Conservation (phyloP, 2,113 vertebrate genomes). For the Daboia siamensis region DNA sequence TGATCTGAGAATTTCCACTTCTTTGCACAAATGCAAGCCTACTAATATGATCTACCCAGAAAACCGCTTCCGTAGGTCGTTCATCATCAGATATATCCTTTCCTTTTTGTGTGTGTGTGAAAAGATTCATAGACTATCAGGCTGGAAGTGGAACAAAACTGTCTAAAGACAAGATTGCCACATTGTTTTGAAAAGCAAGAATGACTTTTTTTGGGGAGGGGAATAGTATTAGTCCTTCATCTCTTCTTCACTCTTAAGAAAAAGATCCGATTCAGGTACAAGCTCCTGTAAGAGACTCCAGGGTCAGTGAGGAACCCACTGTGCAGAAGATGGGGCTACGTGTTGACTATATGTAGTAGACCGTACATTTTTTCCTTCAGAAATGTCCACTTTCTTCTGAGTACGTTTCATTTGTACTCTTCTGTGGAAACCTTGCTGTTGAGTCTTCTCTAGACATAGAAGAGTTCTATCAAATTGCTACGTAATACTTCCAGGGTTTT, state of each 20-base stretch:
- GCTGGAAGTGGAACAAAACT: not conserved
- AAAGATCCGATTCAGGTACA: not conserved
- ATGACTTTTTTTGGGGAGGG: not conserved
- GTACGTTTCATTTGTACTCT: not conserved
- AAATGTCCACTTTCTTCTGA: not conserved
- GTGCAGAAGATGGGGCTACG: not conserved
- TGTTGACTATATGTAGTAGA: not conserved
- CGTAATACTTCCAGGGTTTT: not conserved
- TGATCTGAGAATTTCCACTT: not conserved
- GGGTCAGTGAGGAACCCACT: not conserved
- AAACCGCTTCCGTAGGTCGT: not conserved
- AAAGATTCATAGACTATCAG: not conserved
- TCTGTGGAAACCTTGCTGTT: not conserved
- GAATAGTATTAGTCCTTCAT: not conserved
- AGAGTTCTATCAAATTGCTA: not conserved
- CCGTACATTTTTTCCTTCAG: not conserved
- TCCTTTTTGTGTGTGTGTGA: not conserved
- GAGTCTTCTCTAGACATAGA: not conserved
- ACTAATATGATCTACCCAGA: not conserved
- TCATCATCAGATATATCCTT: not conserved
- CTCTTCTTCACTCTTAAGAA: not conserved
- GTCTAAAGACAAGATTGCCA: not conserved
- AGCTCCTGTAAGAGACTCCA: not conserved
- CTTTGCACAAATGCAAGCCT: not conserved
- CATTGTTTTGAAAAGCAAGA: not conserved